Evolutionary conservation across 2,888 invertebrate species (phyloP), one percentile per base, ranked within the genome.

Genomic region (Lathronympha strigana): DNA sequence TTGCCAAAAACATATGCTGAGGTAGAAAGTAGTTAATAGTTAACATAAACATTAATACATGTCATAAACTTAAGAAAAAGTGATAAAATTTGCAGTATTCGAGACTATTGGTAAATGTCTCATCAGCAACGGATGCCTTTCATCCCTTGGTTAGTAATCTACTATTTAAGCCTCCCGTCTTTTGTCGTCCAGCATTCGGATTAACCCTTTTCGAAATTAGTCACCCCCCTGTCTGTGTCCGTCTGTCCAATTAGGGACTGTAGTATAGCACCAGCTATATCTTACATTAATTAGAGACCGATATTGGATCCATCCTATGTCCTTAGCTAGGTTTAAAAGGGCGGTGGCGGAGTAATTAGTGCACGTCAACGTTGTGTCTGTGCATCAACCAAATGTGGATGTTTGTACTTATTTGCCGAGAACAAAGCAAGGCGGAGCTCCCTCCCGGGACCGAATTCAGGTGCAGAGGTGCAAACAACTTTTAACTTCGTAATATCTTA

Each of bases 311-410:
- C 66, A 60, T 54, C 47, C 49, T 53, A 66, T 61, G 66, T 38
- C 38, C 33, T 28, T 38, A 47, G 25, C 33, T 25, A 45, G 15
- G 45, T 31, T 36, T 67, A 23, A 67, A 51, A 54, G 67, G 53
- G 57, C 72, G 71, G 69, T 72, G 70, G 68, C 71, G 74, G 75
- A 79, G 78, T 79, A 80, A 80, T 79, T 79, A 80, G 76, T 71
- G 71, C 74, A 73, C 76, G 77, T 78, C 77, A 75, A 67, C 72
- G 72, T 76, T 76, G 73, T 70, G 72, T 76, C 72, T 70, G 72
- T 71, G 76, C 78, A 78, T 23, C 50, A 68, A 70, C 72, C 67
- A 73, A 72, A 73, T 72, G 75, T 71, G 72, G 73, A 74, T 71
- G 73, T 74, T 72, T 74, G 74, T 76, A 73, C 75, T 76, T 74